phyloP scores from a whole-genome alignment of 2,113 vertebrate genomes.

The Coreoperca whiteheadi region DNA sequence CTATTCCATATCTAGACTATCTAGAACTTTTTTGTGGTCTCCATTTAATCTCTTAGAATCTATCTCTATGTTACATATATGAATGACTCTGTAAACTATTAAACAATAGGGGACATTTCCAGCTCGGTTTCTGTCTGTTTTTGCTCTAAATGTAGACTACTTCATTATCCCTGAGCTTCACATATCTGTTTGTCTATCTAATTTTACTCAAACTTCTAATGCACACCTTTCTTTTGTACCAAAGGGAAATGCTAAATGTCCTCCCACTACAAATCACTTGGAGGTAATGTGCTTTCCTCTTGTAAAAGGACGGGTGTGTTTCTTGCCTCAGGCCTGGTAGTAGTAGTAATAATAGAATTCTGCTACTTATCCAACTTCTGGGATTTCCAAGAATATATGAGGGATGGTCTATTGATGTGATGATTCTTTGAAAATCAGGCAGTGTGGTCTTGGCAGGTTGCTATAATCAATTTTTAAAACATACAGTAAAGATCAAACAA shows the following conservation, averaged over 20 bases:
- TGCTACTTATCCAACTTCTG: conserved; percentile 65
- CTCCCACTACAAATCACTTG: conserved; percentile 68
- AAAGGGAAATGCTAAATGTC: conserved; percentile 54
- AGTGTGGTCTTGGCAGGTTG: conserved; percentile 68
- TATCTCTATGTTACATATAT: not conserved
- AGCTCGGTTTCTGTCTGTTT: not conserved
- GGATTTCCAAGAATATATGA: conserved; percentile 77
- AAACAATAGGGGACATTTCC: not conserved
- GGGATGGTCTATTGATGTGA: conserved; percentile 69
- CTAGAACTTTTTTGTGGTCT: not conserved
- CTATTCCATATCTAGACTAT: too few species aligned
- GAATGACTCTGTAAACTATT: not conserved
- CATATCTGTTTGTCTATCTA: conserved; percentile 28
- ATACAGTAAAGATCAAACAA: conserved; percentile 12
- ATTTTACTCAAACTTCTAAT: conserved; percentile 35
- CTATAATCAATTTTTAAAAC: conserved; percentile 39
- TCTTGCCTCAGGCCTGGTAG: conserved; percentile 63
- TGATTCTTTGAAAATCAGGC: conserved; percentile 69
- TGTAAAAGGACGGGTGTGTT: conserved; percentile 73
- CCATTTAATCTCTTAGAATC: not conserved
- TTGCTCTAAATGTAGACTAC: not conserved
- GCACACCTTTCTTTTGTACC: conserved; percentile 55
- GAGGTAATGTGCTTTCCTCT: conserved; percentile 73
- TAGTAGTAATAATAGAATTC: conserved; percentile 70
- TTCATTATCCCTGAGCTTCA: not conserved